Percentiles rank a stretch among this genome's conserved stretches.
These are phyloP conservation scores for Potamarius usumacintae DNA, from an alignment of 2,113 vertebrate genomes.

Conservation along the genomic window DNA sequence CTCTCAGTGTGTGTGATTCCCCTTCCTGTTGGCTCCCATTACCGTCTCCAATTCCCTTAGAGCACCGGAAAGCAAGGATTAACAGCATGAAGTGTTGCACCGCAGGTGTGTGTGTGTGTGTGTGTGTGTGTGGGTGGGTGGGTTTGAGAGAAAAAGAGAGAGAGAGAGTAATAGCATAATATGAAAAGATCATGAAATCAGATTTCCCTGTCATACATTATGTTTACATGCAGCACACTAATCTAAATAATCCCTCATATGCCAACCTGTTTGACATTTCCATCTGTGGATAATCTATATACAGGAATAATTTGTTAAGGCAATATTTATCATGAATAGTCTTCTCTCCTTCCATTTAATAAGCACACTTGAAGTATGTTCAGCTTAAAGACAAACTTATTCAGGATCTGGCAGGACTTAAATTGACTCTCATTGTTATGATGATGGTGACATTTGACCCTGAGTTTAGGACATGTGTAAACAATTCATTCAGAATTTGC, in stretches of 20 bases:
- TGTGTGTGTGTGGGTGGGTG: neutral
- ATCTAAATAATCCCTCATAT: neutral
- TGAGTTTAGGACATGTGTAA: neutral
- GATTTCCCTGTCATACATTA: neutral
- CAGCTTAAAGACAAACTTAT: neutral
- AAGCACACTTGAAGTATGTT: neutral
- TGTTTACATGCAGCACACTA: neutral
- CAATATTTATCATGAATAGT: neutral
- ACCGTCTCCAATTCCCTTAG: neutral
- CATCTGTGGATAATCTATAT: neutral
- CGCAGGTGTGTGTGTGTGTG: constrained; percentile 19
- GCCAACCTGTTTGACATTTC: neutral
- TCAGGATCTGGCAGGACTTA: neutral
- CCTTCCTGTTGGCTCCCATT: constrained; percentile 31
- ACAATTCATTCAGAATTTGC: neutral
- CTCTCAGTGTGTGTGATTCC: constrained; percentile 54
- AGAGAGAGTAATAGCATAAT: neutral
- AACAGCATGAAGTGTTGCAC: neutral
- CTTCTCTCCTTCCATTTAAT: neutral
- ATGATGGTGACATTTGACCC: neutral
- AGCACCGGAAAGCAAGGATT: constrained; percentile 20
- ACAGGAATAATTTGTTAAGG: neutral
- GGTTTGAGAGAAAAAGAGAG: neutral
- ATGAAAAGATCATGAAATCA: neutral
- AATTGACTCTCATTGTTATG: neutral